Percentiles rank a stretch among this genome's conserved stretches.
Conservation (phyloP, 2,797 vertebrate genomes). For the Phoebastria nigripes region DNA sequence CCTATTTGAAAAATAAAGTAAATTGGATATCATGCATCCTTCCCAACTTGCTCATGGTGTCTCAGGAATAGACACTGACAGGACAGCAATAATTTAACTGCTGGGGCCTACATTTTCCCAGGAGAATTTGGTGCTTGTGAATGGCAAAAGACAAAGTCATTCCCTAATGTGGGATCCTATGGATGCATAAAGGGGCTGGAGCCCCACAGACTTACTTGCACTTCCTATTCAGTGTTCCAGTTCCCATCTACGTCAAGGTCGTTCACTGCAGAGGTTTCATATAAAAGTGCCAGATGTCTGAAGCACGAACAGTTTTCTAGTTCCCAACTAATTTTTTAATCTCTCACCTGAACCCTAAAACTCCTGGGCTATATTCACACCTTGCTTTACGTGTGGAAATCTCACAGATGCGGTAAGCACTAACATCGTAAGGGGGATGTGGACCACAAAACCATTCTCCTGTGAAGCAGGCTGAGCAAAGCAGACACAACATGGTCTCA, state of each 20-base stretch:
- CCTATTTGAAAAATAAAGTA: neutral
- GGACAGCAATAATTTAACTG: neutral
- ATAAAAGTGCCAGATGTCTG: neutral
- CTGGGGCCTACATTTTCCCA: neutral
- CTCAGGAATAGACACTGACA: neutral
- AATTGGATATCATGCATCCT: neutral
- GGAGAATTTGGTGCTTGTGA: neutral
- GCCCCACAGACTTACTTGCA: neutral
- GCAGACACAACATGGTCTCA: neutral
- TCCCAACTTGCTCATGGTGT: neutral
- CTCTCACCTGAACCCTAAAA: neutral
- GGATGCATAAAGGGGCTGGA: neutral
- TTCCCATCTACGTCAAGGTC: neutral
- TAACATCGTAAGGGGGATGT: fast-evolving
- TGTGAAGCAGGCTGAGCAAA: neutral
- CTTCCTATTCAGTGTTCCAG: neutral
- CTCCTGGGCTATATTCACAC: neutral
- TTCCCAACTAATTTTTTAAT: neutral
- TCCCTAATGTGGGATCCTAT: neutral
- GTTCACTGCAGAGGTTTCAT: neutral
- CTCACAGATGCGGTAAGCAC: neutral
- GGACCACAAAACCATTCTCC: neutral
- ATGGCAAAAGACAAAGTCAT: neutral
- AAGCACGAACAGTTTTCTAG: neutral
- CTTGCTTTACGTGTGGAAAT: neutral